phyloP scores from a whole-genome alignment of 2,113 vertebrate species.

The Leuciscus idus region DNA sequence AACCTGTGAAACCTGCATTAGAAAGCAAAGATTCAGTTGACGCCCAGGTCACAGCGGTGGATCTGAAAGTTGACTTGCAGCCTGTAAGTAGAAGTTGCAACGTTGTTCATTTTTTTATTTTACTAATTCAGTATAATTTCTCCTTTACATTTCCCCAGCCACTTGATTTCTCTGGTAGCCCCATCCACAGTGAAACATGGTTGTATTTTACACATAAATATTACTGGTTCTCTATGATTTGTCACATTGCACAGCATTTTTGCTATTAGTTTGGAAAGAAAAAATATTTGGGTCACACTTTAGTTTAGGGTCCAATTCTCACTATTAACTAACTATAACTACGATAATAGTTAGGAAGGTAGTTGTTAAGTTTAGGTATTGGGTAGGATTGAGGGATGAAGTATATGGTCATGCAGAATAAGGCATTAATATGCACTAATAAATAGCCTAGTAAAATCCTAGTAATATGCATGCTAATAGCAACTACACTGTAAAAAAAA shows the following conservation, averaged over 20 bases:
- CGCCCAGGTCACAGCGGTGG: neutral
- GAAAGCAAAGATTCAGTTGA: neutral
- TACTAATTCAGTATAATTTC: too few relatives aligned
- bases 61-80: conserved; percentile 11
- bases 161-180: neutral
- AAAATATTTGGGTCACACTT: neutral
- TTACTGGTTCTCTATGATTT: neutral
- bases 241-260: neutral
- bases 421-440: too few relatives aligned
- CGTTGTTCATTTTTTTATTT: too few relatives aligned
- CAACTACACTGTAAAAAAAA: too few relatives aligned
- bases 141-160: neutral
- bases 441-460: too few relatives aligned
- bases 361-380: too few relatives aligned
- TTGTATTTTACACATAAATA: neutral
- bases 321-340: too few relatives aligned
- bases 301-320: too few relatives aligned
- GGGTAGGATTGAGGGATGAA: too few relatives aligned
- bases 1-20: neutral
- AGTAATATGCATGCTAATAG: too few relatives aligned
- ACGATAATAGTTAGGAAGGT: too few relatives aligned
- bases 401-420: too few relatives aligned
- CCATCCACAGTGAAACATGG: neutral
- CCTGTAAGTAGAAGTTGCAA: conserved; percentile 51
- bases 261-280: neutral